Base-by-base conservation (phyloP, 2,797 vertebrate genomes). In the Xerus rutilus region DNA sequence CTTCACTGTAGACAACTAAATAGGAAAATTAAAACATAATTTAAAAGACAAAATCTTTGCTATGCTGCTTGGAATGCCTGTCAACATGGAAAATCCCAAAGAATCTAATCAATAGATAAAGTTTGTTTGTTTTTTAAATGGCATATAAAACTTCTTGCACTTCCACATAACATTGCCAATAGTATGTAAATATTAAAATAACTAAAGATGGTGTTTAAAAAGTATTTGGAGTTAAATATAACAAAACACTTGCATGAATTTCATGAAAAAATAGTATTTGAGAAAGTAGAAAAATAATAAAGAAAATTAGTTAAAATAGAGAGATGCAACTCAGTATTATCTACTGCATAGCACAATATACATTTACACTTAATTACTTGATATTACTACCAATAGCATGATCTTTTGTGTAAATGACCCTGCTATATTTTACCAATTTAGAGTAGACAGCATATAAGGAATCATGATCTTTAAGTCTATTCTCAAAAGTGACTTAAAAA, bases 241-340 rank as follows among this genome's bases (percentile, higher is more conserved):
- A 30, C 30, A 82, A 85, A 86, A 83, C 10, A 54, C 5, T 64
- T 65, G 32, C 25, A 65, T 90, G 17, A 43, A 20, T 72, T 39
- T 86, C 67, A 35, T 77, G 28, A 18, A 70, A 70, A 8, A 76
- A 73, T 93, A 81, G n/a, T 49, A n/a, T 62, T 67, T 77, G 30
- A 35, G 92, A 25, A 89, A 59, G 39, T 45, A 83, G 81, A 77
- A 92, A 59, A 59, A 82, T 57, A 49, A 49, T 81, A 86, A 67
- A 28, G 39, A 59, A 82, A 89, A 72, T 5, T 23, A 77, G 54
- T 83, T 17, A 64, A 95, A 78, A 67, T 20, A 35, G n/a, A 59
- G 1, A 74, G 28, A 43, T 52, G 10, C 2, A 45, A 4, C 13
- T 69, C n/a, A 79, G 30, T 39, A 81, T 2, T 23, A 35, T 81